phyloP scores from a whole-genome alignment of 2,113 vertebrate species.

The Australoheros scitulus region DNA sequence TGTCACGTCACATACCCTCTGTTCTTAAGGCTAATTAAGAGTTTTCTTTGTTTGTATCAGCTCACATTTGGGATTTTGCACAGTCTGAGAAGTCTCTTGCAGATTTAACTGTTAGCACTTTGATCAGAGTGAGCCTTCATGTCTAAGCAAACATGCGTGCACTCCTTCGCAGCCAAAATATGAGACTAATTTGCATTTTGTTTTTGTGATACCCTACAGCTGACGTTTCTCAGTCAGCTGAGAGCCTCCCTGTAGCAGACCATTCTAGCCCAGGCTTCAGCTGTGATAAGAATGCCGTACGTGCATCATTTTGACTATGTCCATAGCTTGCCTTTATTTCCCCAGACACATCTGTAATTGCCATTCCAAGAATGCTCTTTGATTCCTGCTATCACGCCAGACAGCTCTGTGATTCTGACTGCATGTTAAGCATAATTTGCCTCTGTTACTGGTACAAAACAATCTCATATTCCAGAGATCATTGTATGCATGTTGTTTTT shows the following conservation, averaged over 20 bases:
- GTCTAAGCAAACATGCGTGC: conserved; percentile 40
- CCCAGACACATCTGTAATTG: conserved; percentile 47
- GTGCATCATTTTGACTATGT: conserved; percentile 35
- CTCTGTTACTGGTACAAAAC: conserved; percentile 50
- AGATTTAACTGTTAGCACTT: conserved; percentile 63
- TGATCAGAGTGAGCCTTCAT: conserved; percentile 69
- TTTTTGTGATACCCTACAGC: conserved; percentile 42
- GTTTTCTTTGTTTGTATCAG: conserved; percentile 65
- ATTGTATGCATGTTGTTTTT: conserved; percentile 16
- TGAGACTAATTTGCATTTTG: conserved; percentile 56
- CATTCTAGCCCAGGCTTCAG: background rate
- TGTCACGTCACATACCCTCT: conserved; percentile 20
- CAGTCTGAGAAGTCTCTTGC: conserved; percentile 44
- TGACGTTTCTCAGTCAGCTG: conserved; percentile 33
- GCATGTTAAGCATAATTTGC: conserved; percentile 58
- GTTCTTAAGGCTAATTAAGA: conserved; percentile 63
- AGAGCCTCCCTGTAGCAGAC: background rate
- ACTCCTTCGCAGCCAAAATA: conserved; percentile 29
- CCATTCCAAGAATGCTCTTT: conserved; percentile 51
- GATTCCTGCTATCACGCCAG: conserved; percentile 38
- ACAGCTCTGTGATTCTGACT: conserved; percentile 42
- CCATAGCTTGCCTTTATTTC: conserved; percentile 41
- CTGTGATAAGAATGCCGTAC: conserved; percentile 22
- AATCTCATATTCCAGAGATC: conserved; percentile 39
- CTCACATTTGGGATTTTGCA: conserved; percentile 59